Percentiles rank a stretch among this genome's conserved stretches.
Evolutionary conservation across 2,797 vertebrate genomes (phyloP).

Genomic region (Hippoglossus hippoglossus): DNA sequence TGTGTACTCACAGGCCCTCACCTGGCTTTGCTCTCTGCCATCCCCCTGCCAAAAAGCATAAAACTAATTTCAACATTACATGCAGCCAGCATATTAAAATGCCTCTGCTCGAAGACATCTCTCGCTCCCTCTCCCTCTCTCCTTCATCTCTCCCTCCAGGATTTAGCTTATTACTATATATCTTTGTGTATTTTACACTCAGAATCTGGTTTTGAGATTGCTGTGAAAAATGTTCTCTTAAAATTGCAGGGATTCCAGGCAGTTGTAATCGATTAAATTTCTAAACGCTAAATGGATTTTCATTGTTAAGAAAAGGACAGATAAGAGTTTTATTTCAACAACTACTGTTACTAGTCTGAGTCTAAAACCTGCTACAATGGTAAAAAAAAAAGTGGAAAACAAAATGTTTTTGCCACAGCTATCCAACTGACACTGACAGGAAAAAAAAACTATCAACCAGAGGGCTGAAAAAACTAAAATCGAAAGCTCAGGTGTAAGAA

Average conservation of each 20-base stretch:
- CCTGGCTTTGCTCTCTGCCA: slow-evolving; percentile 81
- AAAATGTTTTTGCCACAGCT: neutral
- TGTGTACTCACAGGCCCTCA: slow-evolving; percentile 82
- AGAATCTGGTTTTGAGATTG: slow-evolving; percentile 11
- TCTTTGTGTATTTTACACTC: slow-evolving; percentile 12
- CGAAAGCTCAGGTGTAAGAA: slow-evolving; percentile 16
- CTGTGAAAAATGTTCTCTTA: slow-evolving; percentile 15
- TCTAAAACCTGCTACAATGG: too few species aligned
- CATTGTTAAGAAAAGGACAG: slow-evolving; percentile 7
- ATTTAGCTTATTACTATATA: slow-evolving; percentile 37
- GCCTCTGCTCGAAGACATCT: slow-evolving; percentile 43
- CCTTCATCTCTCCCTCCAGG: slow-evolving; percentile 19
- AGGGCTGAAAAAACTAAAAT: neutral
- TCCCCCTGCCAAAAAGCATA: slow-evolving; percentile 80
- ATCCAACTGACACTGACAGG: neutral
- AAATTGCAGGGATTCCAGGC: slow-evolving; percentile 26
- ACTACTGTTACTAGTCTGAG: neutral
- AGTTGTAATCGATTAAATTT: slow-evolving; percentile 19
- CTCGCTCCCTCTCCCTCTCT: slow-evolving; percentile 21
- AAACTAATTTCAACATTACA: slow-evolving; percentile 84
- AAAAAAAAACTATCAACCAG: neutral
- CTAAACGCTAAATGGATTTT: slow-evolving; percentile 17
- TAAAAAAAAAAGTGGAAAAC: too few species aligned
- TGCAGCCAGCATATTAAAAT: slow-evolving; percentile 79
- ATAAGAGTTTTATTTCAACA: neutral